phyloP scores from a whole-genome alignment of 2,797 vertebrate species.

The Rousettus madagascariensis region DNA sequence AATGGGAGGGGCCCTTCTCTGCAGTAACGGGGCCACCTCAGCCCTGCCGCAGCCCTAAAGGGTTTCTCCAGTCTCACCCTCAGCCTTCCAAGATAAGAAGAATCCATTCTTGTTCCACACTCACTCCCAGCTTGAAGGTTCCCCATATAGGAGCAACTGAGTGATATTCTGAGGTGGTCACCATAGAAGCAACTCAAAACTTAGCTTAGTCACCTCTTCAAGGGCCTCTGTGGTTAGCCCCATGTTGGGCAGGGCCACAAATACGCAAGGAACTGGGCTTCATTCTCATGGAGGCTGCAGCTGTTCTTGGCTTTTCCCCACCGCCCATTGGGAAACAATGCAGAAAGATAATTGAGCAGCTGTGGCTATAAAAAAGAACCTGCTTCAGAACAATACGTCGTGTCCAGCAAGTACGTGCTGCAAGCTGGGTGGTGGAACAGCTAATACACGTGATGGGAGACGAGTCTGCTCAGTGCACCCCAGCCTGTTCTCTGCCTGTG shows the following conservation, averaged over 20 bases:
- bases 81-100: background rate
- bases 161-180: background rate
- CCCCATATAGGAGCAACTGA: background rate
- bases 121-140: background rate
- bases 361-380: constrained; percentile 71
- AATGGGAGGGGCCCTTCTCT: background rate
- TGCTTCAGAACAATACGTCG: background rate
- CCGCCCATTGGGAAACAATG: constrained; percentile 55
- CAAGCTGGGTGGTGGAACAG: background rate
- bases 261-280: background rate
- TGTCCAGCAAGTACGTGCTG: background rate
- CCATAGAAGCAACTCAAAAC: background rate
- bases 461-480: background rate
- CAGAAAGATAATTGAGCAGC: constrained; percentile 75
- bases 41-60: background rate
- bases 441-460: background rate
- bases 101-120: background rate
- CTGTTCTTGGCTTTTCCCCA: constrained; percentile 71
- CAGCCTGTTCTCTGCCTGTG: background rate
- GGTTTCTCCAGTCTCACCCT: background rate
- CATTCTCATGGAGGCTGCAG: constrained; percentile 51
- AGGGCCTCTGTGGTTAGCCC: background rate
- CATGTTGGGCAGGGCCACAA: background rate
- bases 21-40: background rate
- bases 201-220: background rate